phyloP scores from a whole-genome alignment of 2,888 invertebrate species.

The Pheosia tremula region DNA sequence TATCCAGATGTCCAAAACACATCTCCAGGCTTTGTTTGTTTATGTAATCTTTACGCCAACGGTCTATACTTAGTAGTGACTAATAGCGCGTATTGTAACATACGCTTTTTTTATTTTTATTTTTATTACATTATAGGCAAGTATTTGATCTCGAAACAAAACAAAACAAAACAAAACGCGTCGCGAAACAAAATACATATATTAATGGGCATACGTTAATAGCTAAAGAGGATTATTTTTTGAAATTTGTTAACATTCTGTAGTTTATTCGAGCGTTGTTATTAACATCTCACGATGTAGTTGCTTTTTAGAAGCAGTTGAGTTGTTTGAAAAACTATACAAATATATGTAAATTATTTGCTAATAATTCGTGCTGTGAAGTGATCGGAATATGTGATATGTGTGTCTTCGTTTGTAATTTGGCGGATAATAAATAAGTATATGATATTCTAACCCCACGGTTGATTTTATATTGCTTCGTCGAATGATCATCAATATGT shows the following conservation, averaged over 20 bases:
- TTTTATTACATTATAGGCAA: no score
- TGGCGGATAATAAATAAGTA: not conserved
- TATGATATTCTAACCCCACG: not conserved
- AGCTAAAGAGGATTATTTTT: constrained; percentile 17
- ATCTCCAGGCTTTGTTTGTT: constrained; percentile 54
- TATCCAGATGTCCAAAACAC: constrained; percentile 65
- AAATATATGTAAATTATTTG: constrained; percentile 31
- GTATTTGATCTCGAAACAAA: no score
- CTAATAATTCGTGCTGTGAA: constrained; percentile 21
- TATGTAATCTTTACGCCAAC: constrained; percentile 51
- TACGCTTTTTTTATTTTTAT: no score
- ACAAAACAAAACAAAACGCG: no score
- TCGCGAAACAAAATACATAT: constrained; percentile 10
- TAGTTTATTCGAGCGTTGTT: constrained; percentile 11
- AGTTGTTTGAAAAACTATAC: constrained; percentile 20
- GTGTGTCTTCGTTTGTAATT: not conserved
- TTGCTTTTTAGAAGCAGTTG: constrained; percentile 16
- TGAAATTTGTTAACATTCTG: constrained; percentile 19
- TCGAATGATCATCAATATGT: no score
- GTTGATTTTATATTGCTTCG: not conserved
- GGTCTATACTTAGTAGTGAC: constrained; percentile 53
- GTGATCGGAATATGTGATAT: constrained; percentile 11
- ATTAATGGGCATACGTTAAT: constrained; percentile 15
- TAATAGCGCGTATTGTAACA: constrained; percentile 20
- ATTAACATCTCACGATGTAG: constrained; percentile 17